Evolutionary conservation across 1,140 invertebrate genomes (phyloP), one percentile per base, ranked within the genome.

Genomic region (Drosophila tristis): DNA sequence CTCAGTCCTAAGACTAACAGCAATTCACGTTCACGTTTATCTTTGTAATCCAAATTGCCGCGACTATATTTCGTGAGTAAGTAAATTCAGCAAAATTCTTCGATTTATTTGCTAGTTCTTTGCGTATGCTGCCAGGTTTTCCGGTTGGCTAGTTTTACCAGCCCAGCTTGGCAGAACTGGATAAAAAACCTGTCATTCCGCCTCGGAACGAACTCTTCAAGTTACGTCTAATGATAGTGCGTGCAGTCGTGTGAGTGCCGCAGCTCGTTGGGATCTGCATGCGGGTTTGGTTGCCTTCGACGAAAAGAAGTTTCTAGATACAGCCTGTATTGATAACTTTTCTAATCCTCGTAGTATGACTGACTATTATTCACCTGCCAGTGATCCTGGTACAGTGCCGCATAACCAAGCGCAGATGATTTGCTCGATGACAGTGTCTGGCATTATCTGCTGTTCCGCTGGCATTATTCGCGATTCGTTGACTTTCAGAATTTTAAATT

Each of bases 171-270:
- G 26, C 62, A 76, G 64, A 78, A 82, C 79, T 82, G 64, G 79
- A 82, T 78, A 78, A 78, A 70, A 64, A 82, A 82, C 79, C 80
- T 82, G 79, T 82, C 74, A 68, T 61, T 58, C 39, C 45, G 39
- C 44, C 25, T 47, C 29, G 43, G 20, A 56, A 39, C 48, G 35
- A 44, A 16, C 50, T 45, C 51, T 49, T 56, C 47, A 35, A 68
- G 72, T 70, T 68, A 48, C 71, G 51, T 48, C 74, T 74, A 74
- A 77, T 77, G 74, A 70, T 59, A 56, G 68, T 77, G 72, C 64
- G 72, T 77, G 65, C 74, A 42, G 58, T 39, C 67, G 47, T 49
- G 15, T 67, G 57, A 56, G 50, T 58, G 55, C 13, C 42, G 16
- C 23, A 35, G 5, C n/a, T 26, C 23, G 43, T 62, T 62, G 16